A percentile compares a stretch with the other conserved stretches of the same genome.
These are phyloP conservation scores for Lasioglossum morio DNA, from an alignment of 2,888 invertebrate genomes.

Conservation along the genomic window DNA sequence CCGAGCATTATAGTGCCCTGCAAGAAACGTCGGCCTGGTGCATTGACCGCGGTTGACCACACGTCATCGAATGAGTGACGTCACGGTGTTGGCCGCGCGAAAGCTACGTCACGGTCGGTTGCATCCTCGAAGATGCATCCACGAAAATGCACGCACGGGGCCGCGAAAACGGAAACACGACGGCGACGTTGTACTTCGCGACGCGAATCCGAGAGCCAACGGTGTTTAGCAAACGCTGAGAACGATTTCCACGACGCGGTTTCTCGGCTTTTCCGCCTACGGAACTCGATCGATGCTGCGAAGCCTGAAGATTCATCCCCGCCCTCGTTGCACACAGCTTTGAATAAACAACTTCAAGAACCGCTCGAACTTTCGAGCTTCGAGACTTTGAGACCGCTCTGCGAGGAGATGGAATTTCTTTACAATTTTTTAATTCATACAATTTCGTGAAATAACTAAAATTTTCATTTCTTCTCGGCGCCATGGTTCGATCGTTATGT, in stretches of 20 bases:
- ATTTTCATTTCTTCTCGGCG: no score
- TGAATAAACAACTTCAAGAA: neutral
- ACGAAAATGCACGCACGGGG: slow-evolving; percentile 52
- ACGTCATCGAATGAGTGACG: slow-evolving; percentile 84
- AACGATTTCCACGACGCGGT: neutral
- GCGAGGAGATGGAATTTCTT: no score
- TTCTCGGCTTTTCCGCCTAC: neutral
- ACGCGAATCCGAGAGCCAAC: neutral
- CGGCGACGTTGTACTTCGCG: neutral
- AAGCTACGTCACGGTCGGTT: slow-evolving; percentile 77
- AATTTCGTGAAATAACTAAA: no score
- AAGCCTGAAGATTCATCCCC: neutral
- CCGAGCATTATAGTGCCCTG: slow-evolving; percentile 78
- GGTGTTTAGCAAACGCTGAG: neutral
- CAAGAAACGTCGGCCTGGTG: slow-evolving; percentile 82
- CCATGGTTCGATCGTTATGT: no score
- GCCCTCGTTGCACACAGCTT: neutral
- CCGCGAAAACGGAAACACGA: neutral
- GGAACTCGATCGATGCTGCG: neutral
- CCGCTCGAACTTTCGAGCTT: neutral
- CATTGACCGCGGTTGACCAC: slow-evolving; percentile 85
- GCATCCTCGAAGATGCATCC: slow-evolving; percentile 62
- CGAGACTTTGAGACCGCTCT: no score
- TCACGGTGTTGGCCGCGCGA: slow-evolving; percentile 75
- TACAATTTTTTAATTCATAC: no score